These are phyloP conservation scores for Fragum whitleyi DNA, from an alignment of 2,888 invertebrate species.

Conservation along the genomic window DNA sequence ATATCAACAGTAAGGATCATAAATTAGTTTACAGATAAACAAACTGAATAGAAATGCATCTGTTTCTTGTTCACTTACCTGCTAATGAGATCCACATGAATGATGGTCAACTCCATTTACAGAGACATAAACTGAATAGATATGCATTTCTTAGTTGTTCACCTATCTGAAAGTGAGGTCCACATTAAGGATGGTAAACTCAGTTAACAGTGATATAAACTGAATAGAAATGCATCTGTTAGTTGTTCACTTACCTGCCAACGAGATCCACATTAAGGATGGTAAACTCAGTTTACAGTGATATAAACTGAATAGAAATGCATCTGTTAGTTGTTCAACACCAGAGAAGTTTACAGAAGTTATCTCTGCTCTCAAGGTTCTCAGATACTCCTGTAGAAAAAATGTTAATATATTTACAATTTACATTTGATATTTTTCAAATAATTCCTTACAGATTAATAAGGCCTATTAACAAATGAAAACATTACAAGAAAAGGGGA, in stretches of 20 bases:
- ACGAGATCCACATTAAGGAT: conserved; percentile 48
- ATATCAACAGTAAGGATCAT: too few relatives aligned
- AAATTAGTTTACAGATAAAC: too few relatives aligned
- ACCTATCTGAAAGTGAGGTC: too few relatives aligned
- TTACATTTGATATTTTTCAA: background rate
- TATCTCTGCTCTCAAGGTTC: conserved; percentile 51
- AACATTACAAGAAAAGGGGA: conserved; percentile 6
- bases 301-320: conserved; percentile 55
- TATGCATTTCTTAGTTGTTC: too few relatives aligned
- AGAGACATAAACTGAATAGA: too few relatives aligned
- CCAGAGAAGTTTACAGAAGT: conserved; percentile 54
- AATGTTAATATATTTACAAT: conserved; percentile 6
- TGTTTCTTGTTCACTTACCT: too few relatives aligned
- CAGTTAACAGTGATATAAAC: too few relatives aligned
- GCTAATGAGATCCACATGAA: too few relatives aligned
- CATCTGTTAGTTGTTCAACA: conserved; percentile 60
- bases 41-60: too few relatives aligned
- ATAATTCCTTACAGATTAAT: background rate
- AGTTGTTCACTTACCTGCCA: conserved; percentile 54
- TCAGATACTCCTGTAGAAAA: conserved; percentile 46
- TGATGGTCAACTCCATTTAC: too few relatives aligned
- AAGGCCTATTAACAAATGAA: background rate
- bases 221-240: too few relatives aligned
- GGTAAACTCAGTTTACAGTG: conserved; percentile 54
- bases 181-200: too few relatives aligned